Evolutionary conservation across 2,888 invertebrate genomes (phyloP).

Genomic region (Drosophila hamatofila): DNA sequence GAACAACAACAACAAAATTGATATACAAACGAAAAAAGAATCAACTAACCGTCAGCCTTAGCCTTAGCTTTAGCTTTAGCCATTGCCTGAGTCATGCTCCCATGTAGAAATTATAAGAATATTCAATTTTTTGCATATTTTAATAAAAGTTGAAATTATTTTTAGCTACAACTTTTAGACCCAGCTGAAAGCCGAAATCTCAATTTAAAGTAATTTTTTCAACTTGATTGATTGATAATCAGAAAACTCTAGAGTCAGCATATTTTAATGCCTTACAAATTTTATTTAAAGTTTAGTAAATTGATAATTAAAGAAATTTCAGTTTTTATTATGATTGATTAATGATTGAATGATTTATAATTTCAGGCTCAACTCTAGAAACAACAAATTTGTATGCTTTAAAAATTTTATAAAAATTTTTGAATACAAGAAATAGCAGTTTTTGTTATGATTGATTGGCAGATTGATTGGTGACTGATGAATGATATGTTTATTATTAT

Average conservation of each 20-base stretch:
- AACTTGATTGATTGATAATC: neutral
- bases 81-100: neutral
- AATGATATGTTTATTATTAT: too few species aligned
- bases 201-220: neutral
- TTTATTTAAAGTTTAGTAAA: neutral
- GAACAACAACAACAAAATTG: slow-evolving; percentile 23
- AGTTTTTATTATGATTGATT: too few species aligned
- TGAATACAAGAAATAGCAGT: too few species aligned
- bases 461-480: too few species aligned
- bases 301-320: neutral
- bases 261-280: neutral
- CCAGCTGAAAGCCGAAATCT: neutral
- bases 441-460: too few species aligned
- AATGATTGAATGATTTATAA: too few species aligned
- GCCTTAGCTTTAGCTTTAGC: neutral
- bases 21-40: slow-evolving; percentile 50
- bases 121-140: neutral
- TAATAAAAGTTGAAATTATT: neutral
- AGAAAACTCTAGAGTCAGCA: neutral
- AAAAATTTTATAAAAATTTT: too few species aligned
- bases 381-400: too few species aligned
- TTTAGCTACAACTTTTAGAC: neutral
- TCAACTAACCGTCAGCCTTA: slow-evolving; percentile 13
- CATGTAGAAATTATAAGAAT: neutral
- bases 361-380: too few species aligned